Evolutionary conservation across 2,113 vertebrate genomes (phyloP).

Genomic region (Equus przewalskii): DNA sequence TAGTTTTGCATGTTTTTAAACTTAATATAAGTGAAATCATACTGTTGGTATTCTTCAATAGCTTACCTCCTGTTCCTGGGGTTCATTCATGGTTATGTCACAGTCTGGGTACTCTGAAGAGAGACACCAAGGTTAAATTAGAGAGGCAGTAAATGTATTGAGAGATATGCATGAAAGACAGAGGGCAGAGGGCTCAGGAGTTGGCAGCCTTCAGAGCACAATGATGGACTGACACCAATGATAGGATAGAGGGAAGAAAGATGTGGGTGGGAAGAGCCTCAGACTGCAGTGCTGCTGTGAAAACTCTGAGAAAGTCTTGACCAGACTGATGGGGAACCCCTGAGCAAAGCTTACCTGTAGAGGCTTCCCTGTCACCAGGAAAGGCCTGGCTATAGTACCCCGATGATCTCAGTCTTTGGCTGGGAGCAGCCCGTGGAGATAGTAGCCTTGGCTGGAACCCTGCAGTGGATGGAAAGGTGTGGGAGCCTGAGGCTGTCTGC

Average conservation of each 20-base stretch:
- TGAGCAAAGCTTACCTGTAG: neutral
- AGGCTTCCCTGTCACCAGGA: neutral
- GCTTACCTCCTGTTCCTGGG: neutral
- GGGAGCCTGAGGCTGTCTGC: neutral
- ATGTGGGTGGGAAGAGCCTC: neutral
- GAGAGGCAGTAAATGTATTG: neutral
- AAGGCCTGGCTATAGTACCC: neutral
- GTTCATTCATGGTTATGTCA: neutral
- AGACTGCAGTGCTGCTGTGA: neutral
- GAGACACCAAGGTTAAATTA: neutral
- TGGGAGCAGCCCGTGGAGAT: neutral
- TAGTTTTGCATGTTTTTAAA: neutral
- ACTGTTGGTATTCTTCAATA: neutral
- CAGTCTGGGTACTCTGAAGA: neutral
- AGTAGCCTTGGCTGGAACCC: neutral
- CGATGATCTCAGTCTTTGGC: neutral
- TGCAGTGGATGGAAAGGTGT: neutral
- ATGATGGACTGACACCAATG: neutral
- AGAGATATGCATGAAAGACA: neutral
- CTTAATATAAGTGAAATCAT: neutral
- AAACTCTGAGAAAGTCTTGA: neutral
- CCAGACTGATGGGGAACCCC: neutral
- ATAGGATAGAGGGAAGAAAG: neutral
- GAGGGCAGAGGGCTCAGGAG: neutral
- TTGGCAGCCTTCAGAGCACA: neutral